Base-by-base conservation (phyloP, 2,888 invertebrate genomes). In the Chrysolina oricalcia region DNA sequence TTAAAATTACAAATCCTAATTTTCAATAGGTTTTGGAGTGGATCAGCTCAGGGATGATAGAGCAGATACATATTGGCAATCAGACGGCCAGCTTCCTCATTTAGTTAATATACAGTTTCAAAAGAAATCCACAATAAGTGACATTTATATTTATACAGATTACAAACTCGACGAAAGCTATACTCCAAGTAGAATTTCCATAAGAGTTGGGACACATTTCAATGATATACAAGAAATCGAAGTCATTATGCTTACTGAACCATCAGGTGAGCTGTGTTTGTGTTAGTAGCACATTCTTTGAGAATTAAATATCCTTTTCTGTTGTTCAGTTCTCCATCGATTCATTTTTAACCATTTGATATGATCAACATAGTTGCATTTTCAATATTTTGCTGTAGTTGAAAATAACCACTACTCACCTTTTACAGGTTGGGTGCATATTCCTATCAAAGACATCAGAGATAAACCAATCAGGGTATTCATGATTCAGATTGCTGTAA, bases 61-160 rank as follows among this genome's bases (percentile, higher is more conserved):
- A 78, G 94, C 96, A 89, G 99, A 99, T 82, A 98, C 98, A 3
- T 99, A 98, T 88, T 99, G 99, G 99, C 99, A 99, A 88, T 99
- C 98, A 0, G 99, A 99, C 89, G 99, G 99, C 0, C 98, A 98
- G 82, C 91, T 99, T 78, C 99, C 99, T 3, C 99, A 99, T 89
- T 90, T 98, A 79, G 97, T 99, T 0, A 99, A 98, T 86, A 97
- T 99, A 80, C 98, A 98, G 86, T 99, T 99, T 87, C 94, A 96
- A 85, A 92, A 95, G 79, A 98, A 98, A 89, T 99, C 97, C 0
- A 97, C 97, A 80, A 95, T 99, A 11, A 94, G 96, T 66, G 97
- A 98, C 89, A 95, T 99, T 80, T 98, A 97, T 87, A 95, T 99
- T 78, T 99, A 98, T 87, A 97, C 98, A 0, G 99, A 99, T 88